These are phyloP conservation scores for Xylota segnis DNA, from an alignment of 2,888 invertebrate species.

Conservation along the genomic window DNA sequence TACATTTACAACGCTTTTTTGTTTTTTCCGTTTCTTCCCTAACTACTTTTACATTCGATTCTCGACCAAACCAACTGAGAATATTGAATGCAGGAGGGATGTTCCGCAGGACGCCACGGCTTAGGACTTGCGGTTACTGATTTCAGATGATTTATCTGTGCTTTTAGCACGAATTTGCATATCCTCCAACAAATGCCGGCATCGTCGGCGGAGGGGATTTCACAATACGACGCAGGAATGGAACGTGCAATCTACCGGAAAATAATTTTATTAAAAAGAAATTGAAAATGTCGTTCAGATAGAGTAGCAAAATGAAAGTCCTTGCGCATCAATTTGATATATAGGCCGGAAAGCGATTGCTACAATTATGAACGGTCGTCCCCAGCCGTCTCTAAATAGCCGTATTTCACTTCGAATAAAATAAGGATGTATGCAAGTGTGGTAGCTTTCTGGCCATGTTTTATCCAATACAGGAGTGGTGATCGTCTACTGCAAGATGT, in stretches of 20 bases:
- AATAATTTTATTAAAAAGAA: constrained; percentile 74
- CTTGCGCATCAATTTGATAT: constrained; percentile 3
- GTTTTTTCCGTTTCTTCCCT: constrained; percentile 25
- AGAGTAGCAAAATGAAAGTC: constrained; percentile 7
- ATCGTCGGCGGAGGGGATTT: constrained; percentile 29
- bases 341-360: not conserved
- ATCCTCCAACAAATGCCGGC: constrained; percentile 57
- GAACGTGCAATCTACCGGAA: constrained; percentile 66
- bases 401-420: too few species aligned
- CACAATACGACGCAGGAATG: constrained; percentile 23
- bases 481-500: too few species aligned
- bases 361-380: not conserved
- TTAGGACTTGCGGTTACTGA: constrained; percentile 69
- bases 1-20: constrained; percentile 67
- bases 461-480: too few species aligned
- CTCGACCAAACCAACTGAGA: constrained; percentile 17
- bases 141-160: constrained; percentile 76
- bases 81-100: constrained; percentile 42
- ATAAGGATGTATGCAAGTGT: too few species aligned
- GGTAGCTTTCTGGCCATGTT: too few species aligned
- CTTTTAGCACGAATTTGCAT: constrained; percentile 74
- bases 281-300: constrained; percentile 62
- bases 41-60: constrained; percentile 56
- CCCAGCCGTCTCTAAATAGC: not conserved
- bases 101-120: constrained; percentile 52